Percentiles rank a stretch among this genome's conserved stretches.
Evolutionary conservation across 2,888 invertebrate genomes (phyloP).

Genomic region (Leptothorax acervorum): DNA sequence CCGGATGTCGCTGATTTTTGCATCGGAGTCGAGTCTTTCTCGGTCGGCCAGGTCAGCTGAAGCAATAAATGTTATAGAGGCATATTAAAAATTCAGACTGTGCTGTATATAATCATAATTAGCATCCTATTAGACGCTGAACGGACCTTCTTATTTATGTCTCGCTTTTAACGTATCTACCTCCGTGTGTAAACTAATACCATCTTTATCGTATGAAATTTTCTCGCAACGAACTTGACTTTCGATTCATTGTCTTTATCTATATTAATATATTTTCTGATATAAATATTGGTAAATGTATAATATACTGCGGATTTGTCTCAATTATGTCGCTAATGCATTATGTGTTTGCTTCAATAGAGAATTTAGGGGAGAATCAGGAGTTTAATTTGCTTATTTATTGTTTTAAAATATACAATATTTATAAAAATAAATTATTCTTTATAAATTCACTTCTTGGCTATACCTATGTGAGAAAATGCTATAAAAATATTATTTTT

Average conservation of each 20-base stretch:
- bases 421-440: neutral
- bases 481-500: neutral
- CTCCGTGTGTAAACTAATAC: slow-evolving; percentile 73
- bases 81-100: slow-evolving; percentile 75
- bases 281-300: neutral
- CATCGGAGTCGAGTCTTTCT: slow-evolving; percentile 39
- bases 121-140: slow-evolving; percentile 75
- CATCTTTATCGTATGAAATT: slow-evolving; percentile 64
- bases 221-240: neutral
- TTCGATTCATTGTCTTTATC: slow-evolving; percentile 11
- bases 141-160: slow-evolving; percentile 74
- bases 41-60: slow-evolving; percentile 53
- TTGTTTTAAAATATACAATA: neutral
- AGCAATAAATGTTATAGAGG: slow-evolving; percentile 76
- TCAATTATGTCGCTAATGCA: neutral
- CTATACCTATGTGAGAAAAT: neutral
- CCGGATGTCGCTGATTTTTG: slow-evolving; percentile 73
- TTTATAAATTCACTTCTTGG: neutral
- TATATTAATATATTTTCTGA: too few species aligned
- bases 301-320: too few species aligned
- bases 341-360: neutral
- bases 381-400: neutral
- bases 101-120: slow-evolving; percentile 79
- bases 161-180: slow-evolving; percentile 69
- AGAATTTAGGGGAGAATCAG: neutral